phyloP scores from a whole-genome alignment of 2,797 vertebrate genomes.

The Cuniculus paca region DNA sequence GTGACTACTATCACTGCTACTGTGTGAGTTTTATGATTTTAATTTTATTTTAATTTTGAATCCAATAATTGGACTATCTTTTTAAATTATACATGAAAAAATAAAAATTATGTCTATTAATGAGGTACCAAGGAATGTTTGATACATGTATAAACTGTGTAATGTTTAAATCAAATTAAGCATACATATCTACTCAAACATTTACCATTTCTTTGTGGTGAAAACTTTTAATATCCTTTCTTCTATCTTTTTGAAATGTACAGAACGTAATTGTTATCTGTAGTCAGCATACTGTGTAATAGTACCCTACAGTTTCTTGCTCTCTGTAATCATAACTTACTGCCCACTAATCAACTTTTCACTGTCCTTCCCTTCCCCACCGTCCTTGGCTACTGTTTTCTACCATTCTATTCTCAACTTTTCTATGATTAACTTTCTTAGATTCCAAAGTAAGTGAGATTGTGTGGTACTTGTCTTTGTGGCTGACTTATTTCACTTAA shows the following conservation, averaged over 20 bases:
- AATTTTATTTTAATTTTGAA: conserved; percentile 47
- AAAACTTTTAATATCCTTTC: not conserved
- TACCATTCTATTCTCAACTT: not conserved
- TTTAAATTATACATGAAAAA: not conserved
- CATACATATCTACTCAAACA: not conserved
- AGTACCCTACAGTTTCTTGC: not conserved
- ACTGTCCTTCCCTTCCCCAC: too few relatives aligned
- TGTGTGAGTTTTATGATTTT: not conserved
- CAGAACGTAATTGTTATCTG: not conserved
- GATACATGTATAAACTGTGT: not conserved
- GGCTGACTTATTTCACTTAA: not conserved
- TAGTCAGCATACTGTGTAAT: not conserved
- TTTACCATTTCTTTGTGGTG: not conserved
- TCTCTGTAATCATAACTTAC: not conserved
- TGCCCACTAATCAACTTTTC: not conserved
- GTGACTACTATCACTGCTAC: not conserved
- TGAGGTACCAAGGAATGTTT: not conserved
- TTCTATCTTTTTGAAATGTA: not conserved
- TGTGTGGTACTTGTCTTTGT: not conserved
- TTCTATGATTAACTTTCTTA: not conserved
- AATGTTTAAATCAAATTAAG: not conserved
- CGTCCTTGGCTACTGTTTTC: not conserved
- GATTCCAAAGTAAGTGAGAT: not conserved
- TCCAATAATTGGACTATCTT: not conserved
- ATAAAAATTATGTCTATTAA: not conserved